Evolutionary conservation across 1,140 invertebrate genomes (phyloP), one percentile per base, ranked within the genome.

Genomic region (Anastrepha obliqua): DNA sequence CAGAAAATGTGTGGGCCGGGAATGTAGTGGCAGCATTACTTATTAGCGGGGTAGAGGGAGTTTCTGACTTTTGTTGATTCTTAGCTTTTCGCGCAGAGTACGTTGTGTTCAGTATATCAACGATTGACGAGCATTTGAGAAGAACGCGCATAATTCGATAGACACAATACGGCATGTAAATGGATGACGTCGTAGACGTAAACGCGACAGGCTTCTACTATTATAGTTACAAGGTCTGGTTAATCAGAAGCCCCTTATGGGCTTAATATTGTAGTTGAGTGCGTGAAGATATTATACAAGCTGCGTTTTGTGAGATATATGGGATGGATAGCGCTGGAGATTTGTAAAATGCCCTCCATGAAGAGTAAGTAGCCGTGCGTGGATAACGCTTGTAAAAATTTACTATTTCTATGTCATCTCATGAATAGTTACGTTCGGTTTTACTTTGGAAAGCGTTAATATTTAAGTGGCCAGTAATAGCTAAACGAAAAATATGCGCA

Each of bases 1-100:
- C n/a, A 78, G 47, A 11, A 55, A 74, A 51, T 51, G 44, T 55
- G n/a, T 78, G 74, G 39, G 39, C 15, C 17, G 44, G 47, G n/a
- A 44, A 55, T 78, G 44, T 17, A 78, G 17, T 51, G 44, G 44
- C 17, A 55, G 11, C 11, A 17, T 17, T 55, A 51, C 15, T 55
- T 47, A 17, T 81, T 81, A 9, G 74, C n/a, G 47, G n/a, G n/a
- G 74, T 81, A 55, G 20, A 81, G 74, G 20, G 74, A 55, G n/a
- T 20, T 81, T 81, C n/a, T 29, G 74, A 55, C 47, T n/a, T 81
- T 47, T 47, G 47, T 81, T 81, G 47, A 81, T 81, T 81, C n/a
- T 81, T 51, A 81, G 29, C 55, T 74, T 81, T 81, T 17, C 17
- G 8, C 17, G 47, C 44, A 55, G 47, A 20, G 5, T 42, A 15